Base-by-base conservation (phyloP, 2,797 vertebrate genomes). In the Podargus strigoides region DNA sequence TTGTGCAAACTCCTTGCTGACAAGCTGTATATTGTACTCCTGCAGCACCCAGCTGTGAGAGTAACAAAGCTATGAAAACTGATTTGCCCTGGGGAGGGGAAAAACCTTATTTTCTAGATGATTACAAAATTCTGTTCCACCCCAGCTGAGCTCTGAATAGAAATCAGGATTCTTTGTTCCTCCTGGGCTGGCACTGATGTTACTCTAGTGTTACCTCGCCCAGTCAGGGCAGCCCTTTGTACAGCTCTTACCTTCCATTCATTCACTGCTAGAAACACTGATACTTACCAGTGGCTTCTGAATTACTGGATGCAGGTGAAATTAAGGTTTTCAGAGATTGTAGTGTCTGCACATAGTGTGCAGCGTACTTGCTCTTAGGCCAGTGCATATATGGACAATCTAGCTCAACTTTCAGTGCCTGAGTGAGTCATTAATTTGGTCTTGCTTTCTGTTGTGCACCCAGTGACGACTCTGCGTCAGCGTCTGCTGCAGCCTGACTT, bases 401-500 rank as follows among this genome's bases (percentile, higher is more conserved):
- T 12, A 39, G 59, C 55, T 90, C 0, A 1, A 69, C 49, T 58
- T 89, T 27, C 76, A 50, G 73, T 53, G 53, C 44, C 34, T 15
- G 66, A 9, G 15, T 5, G 7, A 81, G 36, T 16, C 5, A 0
- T 77, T 42, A 32, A 73, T 77, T 84, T 83, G 52, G 32, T 82
- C 84, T 69, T 80, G 26, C 23, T 87, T 80, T 95, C 59, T 93
- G 46, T 86, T 55, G 21, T 60, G 74, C 42, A 16, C 70, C 23
- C 94, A 99, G 99, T 99, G 96, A 99, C 99, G 4, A 99, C 99
- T 11, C 98, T 99, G 96, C 98, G 98, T 7, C 99, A 99, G 98
- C 98, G 99, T 55, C 98, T 99, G 55, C 97, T 99, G 90, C 99
- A 99, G 98, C 98, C 99, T 8, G 99, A 99, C 96, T 99, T 99